phyloP scores from a whole-genome alignment of 1,140 invertebrate species.

The Pachypeltis micranthus region DNA sequence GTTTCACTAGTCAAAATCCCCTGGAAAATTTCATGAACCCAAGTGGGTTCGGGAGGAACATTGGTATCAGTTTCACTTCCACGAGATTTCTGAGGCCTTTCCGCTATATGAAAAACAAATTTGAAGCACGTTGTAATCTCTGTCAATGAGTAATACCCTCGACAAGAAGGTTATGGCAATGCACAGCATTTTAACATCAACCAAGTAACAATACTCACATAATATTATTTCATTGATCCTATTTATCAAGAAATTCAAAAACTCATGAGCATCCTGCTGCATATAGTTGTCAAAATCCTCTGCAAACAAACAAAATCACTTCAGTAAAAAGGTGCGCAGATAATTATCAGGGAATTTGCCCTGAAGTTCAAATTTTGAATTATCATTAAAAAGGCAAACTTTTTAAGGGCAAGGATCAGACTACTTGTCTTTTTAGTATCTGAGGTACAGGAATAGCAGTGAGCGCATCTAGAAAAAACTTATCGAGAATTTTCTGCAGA shows the following conservation, averaged over 20 bases:
- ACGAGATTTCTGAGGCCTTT: conserved; percentile 59
- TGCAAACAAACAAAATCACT: conserved; percentile 44
- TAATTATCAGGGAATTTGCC: too few species aligned
- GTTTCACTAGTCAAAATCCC: conserved; percentile 99
- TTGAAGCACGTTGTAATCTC: too few species aligned
- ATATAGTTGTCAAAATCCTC: conserved; percentile 99
- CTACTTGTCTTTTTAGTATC: too few species aligned
- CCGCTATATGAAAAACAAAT: conserved; percentile 43
- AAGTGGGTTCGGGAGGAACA: conserved; percentile 66
- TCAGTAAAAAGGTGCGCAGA: too few species aligned
- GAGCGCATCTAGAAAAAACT: too few species aligned
- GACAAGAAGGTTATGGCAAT: too few species aligned
- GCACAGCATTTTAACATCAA: background rate
- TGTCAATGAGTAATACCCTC: too few species aligned
- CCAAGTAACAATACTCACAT: conserved; percentile 43
- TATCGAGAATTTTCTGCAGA: too few species aligned
- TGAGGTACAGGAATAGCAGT: too few species aligned
- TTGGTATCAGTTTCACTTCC: conserved; percentile 34
- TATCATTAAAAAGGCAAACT: too few species aligned
- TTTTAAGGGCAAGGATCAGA: too few species aligned
- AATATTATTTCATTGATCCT: conserved; percentile 88
- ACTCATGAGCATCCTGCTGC: conserved; percentile 99
- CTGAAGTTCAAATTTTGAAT: too few species aligned
- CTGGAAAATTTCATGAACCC: conserved; percentile 99
- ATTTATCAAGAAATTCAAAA: conserved; percentile 97